These are phyloP conservation scores for Phalera bucephala DNA, from an alignment of 2,888 invertebrate genomes.

Conservation along the genomic window DNA sequence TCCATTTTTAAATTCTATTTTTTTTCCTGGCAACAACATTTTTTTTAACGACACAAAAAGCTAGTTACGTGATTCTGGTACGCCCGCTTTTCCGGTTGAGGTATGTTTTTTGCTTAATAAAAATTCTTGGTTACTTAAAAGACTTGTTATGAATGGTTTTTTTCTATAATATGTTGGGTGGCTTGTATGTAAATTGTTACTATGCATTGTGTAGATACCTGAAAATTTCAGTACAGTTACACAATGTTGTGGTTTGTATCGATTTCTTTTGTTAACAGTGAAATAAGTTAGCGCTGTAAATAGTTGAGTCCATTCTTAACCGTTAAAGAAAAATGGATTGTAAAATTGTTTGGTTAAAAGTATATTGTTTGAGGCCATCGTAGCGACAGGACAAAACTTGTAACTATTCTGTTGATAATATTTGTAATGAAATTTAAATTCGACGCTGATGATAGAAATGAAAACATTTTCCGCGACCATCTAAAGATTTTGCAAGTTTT, in stretches of 20 bases:
- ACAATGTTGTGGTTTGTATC: not conserved
- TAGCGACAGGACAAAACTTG: too few relatives aligned
- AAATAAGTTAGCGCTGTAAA: constrained; percentile 2
- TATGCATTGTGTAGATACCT: not conserved
- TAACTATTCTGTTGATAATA: too few relatives aligned
- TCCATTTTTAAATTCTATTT: constrained; percentile 27
- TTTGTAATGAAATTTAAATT: too few relatives aligned
- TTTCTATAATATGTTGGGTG: constrained; percentile 3
- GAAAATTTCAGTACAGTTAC: constrained; percentile 1
- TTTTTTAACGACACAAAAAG: constrained; percentile 19
- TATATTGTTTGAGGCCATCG: not conserved
- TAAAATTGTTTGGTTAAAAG: not conserved
- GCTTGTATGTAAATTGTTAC: constrained; percentile 14
- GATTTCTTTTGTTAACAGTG: not conserved
- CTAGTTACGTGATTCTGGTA: constrained; percentile 24
- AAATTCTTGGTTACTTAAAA: constrained; percentile 24
- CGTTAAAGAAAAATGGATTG: not conserved
- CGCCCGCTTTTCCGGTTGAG: constrained; percentile 29
- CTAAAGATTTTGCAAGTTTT: too few relatives aligned
- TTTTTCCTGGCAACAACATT: constrained; percentile 16
- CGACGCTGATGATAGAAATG: too few relatives aligned
- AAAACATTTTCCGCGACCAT: too few relatives aligned
- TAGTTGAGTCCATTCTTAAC: not conserved
- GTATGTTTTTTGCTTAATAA: constrained; percentile 35
- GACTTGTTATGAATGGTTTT: constrained; percentile 22